Base-by-base conservation (phyloP, 2,113 vertebrate species). In the Tympanuchus pallidicinctus region DNA sequence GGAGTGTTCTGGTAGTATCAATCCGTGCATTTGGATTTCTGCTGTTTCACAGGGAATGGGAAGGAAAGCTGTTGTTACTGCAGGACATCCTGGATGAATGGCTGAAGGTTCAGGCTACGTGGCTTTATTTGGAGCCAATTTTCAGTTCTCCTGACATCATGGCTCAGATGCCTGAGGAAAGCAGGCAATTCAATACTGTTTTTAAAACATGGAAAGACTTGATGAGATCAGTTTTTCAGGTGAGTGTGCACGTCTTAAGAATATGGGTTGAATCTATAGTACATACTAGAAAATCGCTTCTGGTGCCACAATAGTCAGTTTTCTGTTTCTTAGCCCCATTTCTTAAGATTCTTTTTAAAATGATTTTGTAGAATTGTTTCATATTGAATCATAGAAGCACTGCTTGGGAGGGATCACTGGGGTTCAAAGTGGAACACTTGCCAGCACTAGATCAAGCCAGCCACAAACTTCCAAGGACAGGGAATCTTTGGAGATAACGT, bases 91-190 rank as follows among this genome's bases (percentile, higher is more conserved):
- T 99, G 95, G 98, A 99, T 71, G 98, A 98, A 70, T 98, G 98
- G 98, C 97, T 99, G 61, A 99, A 99, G 93, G 98, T 98, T 81
- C 99, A 99, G 95, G 97, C 97, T 89, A 98, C 98, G 1, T 99
- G 99, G 98, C 97, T 99, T 11, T 98, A 98, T 89, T 97, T 99
- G 92, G 98, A 99, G 85, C 98, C 98, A 65, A 97, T 99, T 94
- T 99, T 99, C 95, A 98, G 98, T 94, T 99, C 99, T 69, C 98
- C 99, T 5, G 98, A 99, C 92, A 98, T 99, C 87, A 98, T 98
- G 98, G 97, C 97, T 82, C 98, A 99, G 91, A 98, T 99, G 98
- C 99, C 98, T 3, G 98, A 99, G 89, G 98, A 99, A 95, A 96
- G 98, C 38, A 97, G 97, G 17, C 96, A 94, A 15, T 99, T 99